Evolutionary conservation across 2,888 invertebrate genomes (phyloP), one percentile per base, ranked within the genome.

Genomic region (Ormyrus rosae): DNA sequence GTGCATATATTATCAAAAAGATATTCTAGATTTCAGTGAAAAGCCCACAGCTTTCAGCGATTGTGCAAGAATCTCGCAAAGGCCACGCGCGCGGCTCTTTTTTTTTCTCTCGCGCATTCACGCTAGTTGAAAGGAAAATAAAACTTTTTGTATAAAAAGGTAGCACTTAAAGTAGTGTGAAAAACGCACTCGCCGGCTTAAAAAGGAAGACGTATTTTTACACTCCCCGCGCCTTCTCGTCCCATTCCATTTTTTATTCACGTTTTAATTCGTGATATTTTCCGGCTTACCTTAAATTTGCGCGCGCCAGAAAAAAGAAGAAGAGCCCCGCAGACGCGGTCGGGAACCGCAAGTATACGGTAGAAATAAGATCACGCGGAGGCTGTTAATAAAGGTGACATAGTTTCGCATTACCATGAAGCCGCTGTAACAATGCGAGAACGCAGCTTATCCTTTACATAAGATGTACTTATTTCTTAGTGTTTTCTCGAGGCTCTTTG

Each of bases 341-440:
- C 7, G 19, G 19, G 19, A 19, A 19, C 19, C 19, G 19, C 19
- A 19, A 19, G 19, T 19, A 2, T 19, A 19, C 19, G 19, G 19
- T 19, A 2, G 19, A 19, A 19, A 19, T 19, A 19, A 19, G 19
- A 19, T 19, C 19, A 19, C 19, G 19, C 19, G 19, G 19, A 19
- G 19, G 19, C 19, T 1, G 85, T 82, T 85, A 85, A 84, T 82
- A 83, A 83, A 85, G 82, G 82, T 81, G 85, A 82, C 84, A 84
- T 79, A 83, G 78, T 71, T 74, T 83, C 83, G 83, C 78, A 83
- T 84, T 84, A 81, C 68, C 68, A 74, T 83, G 75, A 71, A 64
- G 65, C 45, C 61, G 6, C 55, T 69, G 13, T 50, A 53, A 8
- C 11, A 4, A 60, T 10, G 34, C n/a, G 55, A n/a, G 69, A 13